phyloP scores from a whole-genome alignment of 2,888 invertebrate genomes.

The Drosophila setosimentum region DNA sequence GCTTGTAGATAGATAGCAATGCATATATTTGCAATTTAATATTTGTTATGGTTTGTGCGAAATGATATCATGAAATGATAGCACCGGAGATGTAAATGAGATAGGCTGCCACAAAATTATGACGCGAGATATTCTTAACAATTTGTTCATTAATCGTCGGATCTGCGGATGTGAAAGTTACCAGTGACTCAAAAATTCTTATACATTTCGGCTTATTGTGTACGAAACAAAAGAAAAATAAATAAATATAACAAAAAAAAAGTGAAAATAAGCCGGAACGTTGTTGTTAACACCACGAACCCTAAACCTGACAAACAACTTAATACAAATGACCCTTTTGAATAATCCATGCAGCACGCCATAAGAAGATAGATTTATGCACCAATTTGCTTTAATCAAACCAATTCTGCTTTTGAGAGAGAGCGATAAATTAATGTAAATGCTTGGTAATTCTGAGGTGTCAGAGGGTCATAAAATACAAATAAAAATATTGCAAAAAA shows the following conservation, averaged over 20 bases:
- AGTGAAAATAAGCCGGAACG: slow-evolving; percentile 49
- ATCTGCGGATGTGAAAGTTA: slow-evolving; percentile 49
- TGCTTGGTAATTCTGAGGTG: slow-evolving; percentile 34
- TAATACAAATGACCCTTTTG: slow-evolving; percentile 50
- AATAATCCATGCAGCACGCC: slow-evolving; percentile 24
- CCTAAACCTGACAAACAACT: slow-evolving; percentile 24
- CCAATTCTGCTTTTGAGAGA: slow-evolving; percentile 15
- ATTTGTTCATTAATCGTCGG: slow-evolving; percentile 7
- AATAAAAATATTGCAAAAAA: slow-evolving; percentile 41
- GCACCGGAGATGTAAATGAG: not conserved
- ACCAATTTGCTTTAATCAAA: slow-evolving; percentile 39
- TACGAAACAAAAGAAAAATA: not conserved
- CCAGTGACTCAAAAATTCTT: slow-evolving; percentile 36
- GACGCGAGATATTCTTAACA: slow-evolving; percentile 17
- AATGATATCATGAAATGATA: not conserved
- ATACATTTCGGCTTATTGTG: slow-evolving; percentile 41
- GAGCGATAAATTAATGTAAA: slow-evolving; percentile 43
- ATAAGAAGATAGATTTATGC: slow-evolving; percentile 56
- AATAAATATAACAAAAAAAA: slow-evolving; percentile 33
- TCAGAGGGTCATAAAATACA: slow-evolving; percentile 37
- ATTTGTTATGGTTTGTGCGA: slow-evolving; percentile 9
- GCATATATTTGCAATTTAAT: slow-evolving; percentile 8
- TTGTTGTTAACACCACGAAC: slow-evolving; percentile 35
- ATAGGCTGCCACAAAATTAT: not conserved
- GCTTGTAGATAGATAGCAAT: slow-evolving; percentile 20